Evolutionary conservation across 2,888 invertebrate species (phyloP).

Genomic region (Thereva unica): DNA sequence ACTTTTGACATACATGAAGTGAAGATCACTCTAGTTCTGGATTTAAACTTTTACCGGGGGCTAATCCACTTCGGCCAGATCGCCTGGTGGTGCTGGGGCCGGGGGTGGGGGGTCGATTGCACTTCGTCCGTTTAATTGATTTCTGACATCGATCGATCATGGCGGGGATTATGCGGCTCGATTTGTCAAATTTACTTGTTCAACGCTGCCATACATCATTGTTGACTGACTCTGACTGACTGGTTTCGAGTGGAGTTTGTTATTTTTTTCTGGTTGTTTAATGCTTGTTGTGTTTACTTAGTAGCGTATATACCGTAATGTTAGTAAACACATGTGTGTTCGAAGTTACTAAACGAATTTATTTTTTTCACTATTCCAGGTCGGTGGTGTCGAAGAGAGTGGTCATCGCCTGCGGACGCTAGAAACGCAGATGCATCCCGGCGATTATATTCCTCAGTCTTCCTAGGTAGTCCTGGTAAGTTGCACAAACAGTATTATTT

Average conservation of each 20-base stretch:
- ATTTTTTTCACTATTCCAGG: slow-evolving; percentile 63
- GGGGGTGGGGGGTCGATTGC: not conserved
- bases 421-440: slow-evolving; percentile 77
- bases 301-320: too few relatives aligned
- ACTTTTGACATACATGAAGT: too few relatives aligned
- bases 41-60: not conserved
- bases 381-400: slow-evolving; percentile 92
- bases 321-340: not conserved
- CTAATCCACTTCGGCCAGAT: not conserved
- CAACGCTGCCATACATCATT: slow-evolving; percentile 8
- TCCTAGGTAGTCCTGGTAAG: slow-evolving; percentile 85
- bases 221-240: not conserved
- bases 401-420: slow-evolving; percentile 85
- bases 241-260: slow-evolving; percentile 4
- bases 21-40: too few relatives aligned
- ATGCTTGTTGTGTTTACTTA: too few relatives aligned
- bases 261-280: slow-evolving; percentile 12
- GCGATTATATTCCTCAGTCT: slow-evolving; percentile 87
- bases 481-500: slow-evolving; percentile 41
- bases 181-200: slow-evolving; percentile 32
- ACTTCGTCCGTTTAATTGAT: slow-evolving; percentile 31
- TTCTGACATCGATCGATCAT: slow-evolving; percentile 32
- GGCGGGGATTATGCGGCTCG: slow-evolving; percentile 5
- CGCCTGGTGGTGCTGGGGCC: too few relatives aligned
- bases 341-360: slow-evolving; percentile 18